Conservation (phyloP, 1,140 invertebrate species). For the Drosophila athabasca region DNA sequence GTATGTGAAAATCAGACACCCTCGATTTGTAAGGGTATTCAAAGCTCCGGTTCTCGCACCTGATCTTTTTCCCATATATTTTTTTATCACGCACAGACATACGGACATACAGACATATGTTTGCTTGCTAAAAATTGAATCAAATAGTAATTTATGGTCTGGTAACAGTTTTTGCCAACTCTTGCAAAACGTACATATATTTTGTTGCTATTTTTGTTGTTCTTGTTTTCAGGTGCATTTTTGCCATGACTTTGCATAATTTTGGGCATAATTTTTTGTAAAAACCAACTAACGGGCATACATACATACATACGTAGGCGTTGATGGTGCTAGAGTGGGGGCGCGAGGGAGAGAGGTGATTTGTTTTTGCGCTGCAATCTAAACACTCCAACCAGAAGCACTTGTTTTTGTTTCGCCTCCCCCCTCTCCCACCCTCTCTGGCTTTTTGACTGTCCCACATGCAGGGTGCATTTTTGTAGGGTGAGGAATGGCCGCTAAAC, state of each 20-base stretch:
- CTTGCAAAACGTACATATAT: constrained; percentile 28
- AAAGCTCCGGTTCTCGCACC: too few relatives aligned
- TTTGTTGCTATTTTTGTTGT: constrained; percentile 8
- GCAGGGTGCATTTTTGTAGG: too few relatives aligned
- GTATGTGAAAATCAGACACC: too few relatives aligned
- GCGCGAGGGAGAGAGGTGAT: background rate
- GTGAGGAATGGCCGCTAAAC: too few relatives aligned
- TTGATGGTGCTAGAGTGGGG: too few relatives aligned
- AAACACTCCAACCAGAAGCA: too few relatives aligned
- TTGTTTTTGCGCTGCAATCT: constrained; percentile 11
- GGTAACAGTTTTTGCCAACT: constrained; percentile 36
- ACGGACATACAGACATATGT: constrained; percentile 32
- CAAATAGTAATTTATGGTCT: constrained; percentile 69
- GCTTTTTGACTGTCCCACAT: too few relatives aligned
- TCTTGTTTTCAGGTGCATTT: constrained; percentile 13
- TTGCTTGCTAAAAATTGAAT: constrained; percentile 47
- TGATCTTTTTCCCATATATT: background rate
- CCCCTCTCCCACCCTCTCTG: too few relatives aligned
- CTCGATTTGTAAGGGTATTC: too few relatives aligned
- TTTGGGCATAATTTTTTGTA: constrained; percentile 49
- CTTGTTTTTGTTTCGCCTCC: too few relatives aligned
- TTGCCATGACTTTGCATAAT: constrained; percentile 70
- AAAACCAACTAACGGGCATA: constrained; percentile 28
- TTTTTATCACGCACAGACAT: constrained; percentile 2
- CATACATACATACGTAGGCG: constrained; percentile 5